phyloP scores from a whole-genome alignment of 2,113 vertebrate species.

The Axis porcinus region DNA sequence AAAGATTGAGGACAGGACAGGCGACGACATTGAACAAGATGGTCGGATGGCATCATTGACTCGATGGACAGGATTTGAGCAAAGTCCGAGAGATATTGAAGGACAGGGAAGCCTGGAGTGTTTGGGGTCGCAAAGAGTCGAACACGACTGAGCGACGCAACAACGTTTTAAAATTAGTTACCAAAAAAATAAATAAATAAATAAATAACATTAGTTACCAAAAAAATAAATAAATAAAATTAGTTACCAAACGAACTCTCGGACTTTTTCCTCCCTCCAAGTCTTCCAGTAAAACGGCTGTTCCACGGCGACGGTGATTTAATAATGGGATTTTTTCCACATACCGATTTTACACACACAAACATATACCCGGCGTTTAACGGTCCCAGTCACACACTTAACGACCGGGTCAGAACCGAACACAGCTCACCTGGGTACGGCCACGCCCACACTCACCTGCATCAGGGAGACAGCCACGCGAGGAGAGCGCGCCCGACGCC shows the following conservation, averaged over 20 bases:
- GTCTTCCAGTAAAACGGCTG: neutral
- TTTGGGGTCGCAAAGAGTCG: neutral
- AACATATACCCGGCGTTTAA: too few relatives aligned
- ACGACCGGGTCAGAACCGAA: neutral
- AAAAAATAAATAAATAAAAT: too few relatives aligned
- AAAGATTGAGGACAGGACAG: neutral
- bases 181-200: too few relatives aligned
- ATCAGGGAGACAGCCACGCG: fast-evolving
- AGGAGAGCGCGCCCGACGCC: fast-evolving
- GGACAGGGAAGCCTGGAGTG: neutral
- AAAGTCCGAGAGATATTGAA: neutral
- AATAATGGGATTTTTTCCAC: neutral
- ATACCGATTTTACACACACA: neutral
- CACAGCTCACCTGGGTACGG: too few relatives aligned
- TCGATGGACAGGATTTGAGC: neutral
- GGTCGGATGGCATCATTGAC: neutral
- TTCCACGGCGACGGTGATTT: too few relatives aligned
- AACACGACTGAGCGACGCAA: neutral
- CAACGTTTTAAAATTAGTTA: neutral
- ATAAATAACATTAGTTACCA: too few relatives aligned
- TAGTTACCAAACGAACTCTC: neutral
- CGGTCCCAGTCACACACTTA: neutral
- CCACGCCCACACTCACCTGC: neutral
- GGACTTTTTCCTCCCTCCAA: neutral
- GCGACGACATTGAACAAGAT: neutral